Base-by-base conservation (phyloP, 2,113 vertebrate genomes). In the Sitta europaea region DNA sequence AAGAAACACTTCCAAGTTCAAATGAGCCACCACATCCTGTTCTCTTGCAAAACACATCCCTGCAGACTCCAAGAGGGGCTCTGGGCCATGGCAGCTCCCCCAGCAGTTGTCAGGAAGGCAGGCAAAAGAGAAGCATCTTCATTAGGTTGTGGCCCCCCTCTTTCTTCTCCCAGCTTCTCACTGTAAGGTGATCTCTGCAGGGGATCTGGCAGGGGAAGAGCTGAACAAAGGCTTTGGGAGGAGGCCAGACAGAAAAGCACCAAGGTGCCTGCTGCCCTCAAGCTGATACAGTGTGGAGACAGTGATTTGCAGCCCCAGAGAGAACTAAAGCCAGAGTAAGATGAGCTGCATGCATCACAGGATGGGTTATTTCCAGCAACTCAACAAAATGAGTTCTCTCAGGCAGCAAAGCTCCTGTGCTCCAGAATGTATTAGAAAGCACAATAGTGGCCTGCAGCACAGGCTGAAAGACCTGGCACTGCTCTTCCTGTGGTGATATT, bases 201-300 rank as follows among this genome's bases (percentile, higher is more conserved):
- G 53, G 71, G 92, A 84, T 89, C 25, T 67, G 59, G 53, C 63
- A 67, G 33, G 72, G 36, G 90, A 83, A 65, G 53, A 45, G 23
- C 81, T 90, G 83, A 95, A 95, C 79, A 95, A 95, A 92, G 73
- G 85, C 59, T 94, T 88, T 96, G 85, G 75, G 87, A 93, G 40
- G 70, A 90, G 87, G 86, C 90, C 89, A 95, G 82, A 55, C 40
- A 58, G 73, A 87, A 67, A 5, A 93, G 65, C 84, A 80, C 33
- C 1, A 48, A 90, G 36, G 48, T 83, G 36, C 59, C 4, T 20
- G 48, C 94, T 94, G 95, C 55, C 65, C 47, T 90, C 51, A 66
- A 65, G 45, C 93, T 73, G 87, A 74, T 36, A 54, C 0, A 54
- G 59, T 33, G 29, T 42, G 59, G 31, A 92, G 55, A 89, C 33